phyloP scores from a whole-genome alignment of 2,113 vertebrate species.

The Chaetops frenatus region DNA sequence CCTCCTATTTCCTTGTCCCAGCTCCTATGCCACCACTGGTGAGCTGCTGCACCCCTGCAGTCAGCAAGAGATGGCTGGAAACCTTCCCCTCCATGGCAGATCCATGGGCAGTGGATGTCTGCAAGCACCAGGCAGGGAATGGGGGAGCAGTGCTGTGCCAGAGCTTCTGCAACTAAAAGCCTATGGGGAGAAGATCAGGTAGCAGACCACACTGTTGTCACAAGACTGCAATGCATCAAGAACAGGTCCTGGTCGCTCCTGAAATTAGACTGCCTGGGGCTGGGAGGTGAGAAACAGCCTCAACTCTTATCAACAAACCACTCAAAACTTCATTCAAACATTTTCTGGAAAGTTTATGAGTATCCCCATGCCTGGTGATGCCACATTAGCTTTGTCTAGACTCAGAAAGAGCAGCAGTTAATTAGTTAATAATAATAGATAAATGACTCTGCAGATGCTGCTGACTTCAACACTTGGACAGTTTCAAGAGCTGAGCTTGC shows the following conservation, averaged over 20 bases:
- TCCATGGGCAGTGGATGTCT: background rate
- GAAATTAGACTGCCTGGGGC: background rate
- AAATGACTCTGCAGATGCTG: background rate
- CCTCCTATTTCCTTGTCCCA: background rate
- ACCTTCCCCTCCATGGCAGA: background rate
- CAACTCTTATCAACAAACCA: background rate
- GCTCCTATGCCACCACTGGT: background rate
- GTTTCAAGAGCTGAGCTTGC: background rate
- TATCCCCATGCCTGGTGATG: background rate
- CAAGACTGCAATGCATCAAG: fast-evolving
- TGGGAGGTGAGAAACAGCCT: background rate
- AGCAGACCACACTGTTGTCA: background rate
- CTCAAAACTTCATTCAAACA: background rate
- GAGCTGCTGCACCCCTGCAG: background rate
- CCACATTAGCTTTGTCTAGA: background rate
- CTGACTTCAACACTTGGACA: background rate
- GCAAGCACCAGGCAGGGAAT: background rate
- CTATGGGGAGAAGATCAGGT: background rate
- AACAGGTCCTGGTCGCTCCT: background rate
- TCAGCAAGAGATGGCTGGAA: background rate
- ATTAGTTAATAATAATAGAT: background rate
- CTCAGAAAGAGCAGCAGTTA: background rate
- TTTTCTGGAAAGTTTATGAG: background rate
- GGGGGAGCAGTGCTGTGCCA: background rate
- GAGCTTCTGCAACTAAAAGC: background rate